Evolutionary conservation across 2,113 vertebrate species (phyloP), one percentile per base, ranked within the genome.

Genomic region (Sturnus vulgaris): DNA sequence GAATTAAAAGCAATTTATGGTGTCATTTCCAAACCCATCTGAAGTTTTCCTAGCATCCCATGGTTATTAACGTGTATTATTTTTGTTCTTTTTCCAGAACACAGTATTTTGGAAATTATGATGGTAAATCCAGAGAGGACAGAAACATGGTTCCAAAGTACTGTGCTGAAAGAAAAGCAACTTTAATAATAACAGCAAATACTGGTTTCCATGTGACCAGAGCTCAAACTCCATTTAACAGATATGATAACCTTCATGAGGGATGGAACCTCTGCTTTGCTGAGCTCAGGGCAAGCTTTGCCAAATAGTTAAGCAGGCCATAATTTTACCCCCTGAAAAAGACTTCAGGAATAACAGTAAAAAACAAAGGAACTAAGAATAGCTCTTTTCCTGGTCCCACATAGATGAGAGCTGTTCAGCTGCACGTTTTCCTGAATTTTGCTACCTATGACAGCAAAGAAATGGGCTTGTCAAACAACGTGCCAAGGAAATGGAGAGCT

Each of bases 31-130:
- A 87, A 79, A 86, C 27, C 40, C n/a, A 61, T 77, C 10, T 65
- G 46, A 91, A 84, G 13, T 42, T 85, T 85, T 92, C 44, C 49
- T 86, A 68, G 76, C 72, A 82, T 78, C 27, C 28, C 12, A 14
- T 65, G 18, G 53, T 78, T 93, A 88, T 90, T 89, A 93, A 79
- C 49, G 57, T 79, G 15, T 76, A 89, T 92, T 93, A 84, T 87
- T 95, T 95, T 95, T 95, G 78, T 80, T 76, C 78, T 39, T 91
- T 80, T 90, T 90, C 93, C 85, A 94, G 92, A 88, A 77, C 27
- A 44, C 18, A 31, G 42, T 72, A 55, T 73, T 94, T 82, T 86
- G 55, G 70, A 85, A 89, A 77, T 76, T 52, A 70, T 55, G 30
- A 91, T 78, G 35, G 82, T 63, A 90, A 93, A 91, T 69, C 75